Evolutionary conservation across 1,140 invertebrate genomes (phyloP), one percentile per base, ranked within the genome.

Genomic region (Drosophila leontia): DNA sequence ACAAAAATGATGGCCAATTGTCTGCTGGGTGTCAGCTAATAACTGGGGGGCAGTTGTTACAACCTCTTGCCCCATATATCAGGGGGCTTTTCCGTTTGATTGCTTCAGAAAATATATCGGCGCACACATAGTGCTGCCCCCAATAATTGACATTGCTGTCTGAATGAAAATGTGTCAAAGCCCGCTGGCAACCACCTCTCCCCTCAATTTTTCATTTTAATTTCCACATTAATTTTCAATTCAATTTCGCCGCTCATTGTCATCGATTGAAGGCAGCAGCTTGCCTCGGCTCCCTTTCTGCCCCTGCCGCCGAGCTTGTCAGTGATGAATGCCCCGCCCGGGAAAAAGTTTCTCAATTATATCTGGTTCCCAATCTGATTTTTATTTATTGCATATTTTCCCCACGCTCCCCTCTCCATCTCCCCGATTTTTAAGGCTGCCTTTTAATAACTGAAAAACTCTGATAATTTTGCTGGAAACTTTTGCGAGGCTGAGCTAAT

Each of bases 201-300:
- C 11, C 42, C 26, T 4, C 1, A 48, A 74, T 62, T 76, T 75
- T 67, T 76, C 74, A 76, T 76, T 76, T 76, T 67, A 76, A 76
- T 76, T 76, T 76, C 44, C 41, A 76, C 74, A 76, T 76, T 74
- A 74, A 74, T 74, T 74, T 76, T 67, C 72, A 77, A 76, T 76
- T 76, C 74, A 76, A 76, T 76, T 76, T 76, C 74, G 74, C 55
- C 58, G 74, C 74, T 76, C 41, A 67, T 76, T 76, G 72, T 76
- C 71, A 76, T 76, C 74, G 57, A 76, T 76, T 76, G 74, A 53
- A 76, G 72, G 53, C 60, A 50, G 39, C 67, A 53, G 69, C 71
- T 42, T 56, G 57, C 32, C 29, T 2, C 39, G 5, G 17, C 32
- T 35, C 11, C 63, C 12, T 23, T 8, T 6, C 8, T 15, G 29